Conservation (phyloP, 1,140 invertebrate genomes). For the Hermetia illucens region DNA sequence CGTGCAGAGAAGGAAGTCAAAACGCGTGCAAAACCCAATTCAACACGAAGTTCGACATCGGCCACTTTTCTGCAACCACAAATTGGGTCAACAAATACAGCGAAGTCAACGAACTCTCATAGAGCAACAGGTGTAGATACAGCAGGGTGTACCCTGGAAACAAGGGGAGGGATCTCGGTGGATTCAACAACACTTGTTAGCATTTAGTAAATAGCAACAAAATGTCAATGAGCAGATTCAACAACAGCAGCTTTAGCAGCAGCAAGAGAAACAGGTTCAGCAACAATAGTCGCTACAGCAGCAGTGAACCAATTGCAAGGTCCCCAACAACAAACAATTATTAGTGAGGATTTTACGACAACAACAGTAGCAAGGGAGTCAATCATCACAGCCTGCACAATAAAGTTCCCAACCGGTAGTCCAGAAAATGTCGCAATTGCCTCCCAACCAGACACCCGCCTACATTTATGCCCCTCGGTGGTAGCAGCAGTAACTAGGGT, state of each 20-base stretch:
- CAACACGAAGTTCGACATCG: no score
- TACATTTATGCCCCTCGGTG: constrained; percentile 1
- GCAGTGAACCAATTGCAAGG: constrained; percentile 8
- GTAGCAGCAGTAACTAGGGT: no score
- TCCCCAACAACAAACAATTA: constrained; percentile 10
- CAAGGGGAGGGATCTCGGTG: constrained; percentile 13
- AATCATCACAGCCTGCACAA: constrained; percentile 16
- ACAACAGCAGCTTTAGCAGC: constrained; percentile 21
- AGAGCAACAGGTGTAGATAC: constrained; percentile 14
- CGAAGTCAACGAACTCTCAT: constrained; percentile 16
- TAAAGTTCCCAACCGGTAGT: no score
- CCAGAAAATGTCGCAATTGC: neutral
- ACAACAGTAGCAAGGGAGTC: constrained; percentile 15
- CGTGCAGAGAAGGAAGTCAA: no score
- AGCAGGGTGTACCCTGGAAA: constrained; percentile 14
- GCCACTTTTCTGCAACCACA: no score
- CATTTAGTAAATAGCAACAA: constrained; percentile 14
- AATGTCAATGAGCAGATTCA: constrained; percentile 16
- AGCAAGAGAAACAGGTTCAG: constrained; percentile 21
- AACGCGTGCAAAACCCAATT: no score
- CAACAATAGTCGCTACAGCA: constrained; percentile 8
- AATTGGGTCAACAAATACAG: constrained; percentile 22
- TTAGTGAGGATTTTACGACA: constrained; percentile 10
- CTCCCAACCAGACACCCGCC: constrained; percentile 5
- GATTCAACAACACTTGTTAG: constrained; percentile 15